phyloP scores from a whole-genome alignment of 2,888 invertebrate genomes.

The Tetragnatha montana region DNA sequence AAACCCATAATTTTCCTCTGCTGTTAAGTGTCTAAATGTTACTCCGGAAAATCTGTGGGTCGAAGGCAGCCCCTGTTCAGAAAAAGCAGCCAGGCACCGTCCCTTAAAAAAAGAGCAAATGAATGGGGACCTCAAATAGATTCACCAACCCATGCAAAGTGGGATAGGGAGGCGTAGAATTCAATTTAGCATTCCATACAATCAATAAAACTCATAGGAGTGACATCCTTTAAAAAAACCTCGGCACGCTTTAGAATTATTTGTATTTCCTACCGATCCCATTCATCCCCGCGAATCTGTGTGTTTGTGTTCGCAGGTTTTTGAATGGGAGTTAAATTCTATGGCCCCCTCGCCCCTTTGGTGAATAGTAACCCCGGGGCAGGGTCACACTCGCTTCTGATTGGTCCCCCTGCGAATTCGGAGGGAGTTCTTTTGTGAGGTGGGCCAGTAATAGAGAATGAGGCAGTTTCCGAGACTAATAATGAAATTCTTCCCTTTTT shows the following conservation, averaged over 20 bases:
- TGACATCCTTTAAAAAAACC: constrained; percentile 38
- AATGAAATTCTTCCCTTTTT: constrained; percentile 12
- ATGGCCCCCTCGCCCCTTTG: constrained; percentile 23
- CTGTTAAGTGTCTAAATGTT: constrained; percentile 64
- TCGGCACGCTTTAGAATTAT: constrained; percentile 52
- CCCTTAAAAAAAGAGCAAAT: constrained; percentile 41
- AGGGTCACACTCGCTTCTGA: neutral
- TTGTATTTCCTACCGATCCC: constrained; percentile 31
- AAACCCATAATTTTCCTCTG: constrained; percentile 54
- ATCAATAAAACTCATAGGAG: constrained; percentile 54
- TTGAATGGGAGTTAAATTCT: constrained; percentile 25
- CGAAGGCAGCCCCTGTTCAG: constrained; percentile 39
- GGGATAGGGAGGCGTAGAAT: constrained; percentile 45
- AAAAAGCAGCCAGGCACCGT: constrained; percentile 9
- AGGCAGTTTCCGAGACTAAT: constrained; percentile 7
- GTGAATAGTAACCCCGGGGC: constrained; percentile 48
- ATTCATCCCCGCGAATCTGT: constrained; percentile 9
- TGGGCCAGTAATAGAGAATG: neutral
- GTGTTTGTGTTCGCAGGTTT: constrained; percentile 13
- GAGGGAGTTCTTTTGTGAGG: constrained; percentile 11
- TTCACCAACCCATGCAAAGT: constrained; percentile 53
- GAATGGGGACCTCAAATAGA: constrained; percentile 29
- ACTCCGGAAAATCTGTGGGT: constrained; percentile 37
- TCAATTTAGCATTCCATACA: constrained; percentile 45
- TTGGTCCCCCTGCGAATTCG: constrained; percentile 33